Conservation (phyloP, 1,140 invertebrate genomes). For the Heliconius congener region DNA sequence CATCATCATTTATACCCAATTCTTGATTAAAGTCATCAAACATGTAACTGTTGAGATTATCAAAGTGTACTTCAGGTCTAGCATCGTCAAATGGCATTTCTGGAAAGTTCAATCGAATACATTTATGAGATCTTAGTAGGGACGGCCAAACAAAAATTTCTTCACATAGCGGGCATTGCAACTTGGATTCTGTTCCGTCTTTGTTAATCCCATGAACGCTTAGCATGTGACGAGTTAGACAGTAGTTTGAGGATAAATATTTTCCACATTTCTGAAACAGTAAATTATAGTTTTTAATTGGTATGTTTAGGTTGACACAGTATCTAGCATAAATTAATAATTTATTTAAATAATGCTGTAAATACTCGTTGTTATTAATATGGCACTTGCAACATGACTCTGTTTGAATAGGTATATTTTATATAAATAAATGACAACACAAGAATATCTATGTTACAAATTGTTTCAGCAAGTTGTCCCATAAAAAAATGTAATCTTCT, state of each 20-base stretch:
- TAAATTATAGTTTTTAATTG: background rate
- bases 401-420: no score
- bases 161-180: constrained; percentile 57
- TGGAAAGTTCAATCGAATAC: constrained; percentile 52
- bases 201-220: constrained; percentile 39
- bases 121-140: constrained; percentile 54
- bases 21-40: constrained; percentile 48
- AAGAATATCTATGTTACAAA: no score
- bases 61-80: constrained; percentile 57
- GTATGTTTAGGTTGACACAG: no score
- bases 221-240: constrained; percentile 56
- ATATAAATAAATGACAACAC: no score
- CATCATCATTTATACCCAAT: constrained; percentile 43
- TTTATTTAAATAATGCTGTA: no score
- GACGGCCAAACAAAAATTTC: constrained; percentile 64
- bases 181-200: constrained; percentile 21
- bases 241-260: constrained; percentile 57
- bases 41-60: constrained; percentile 42
- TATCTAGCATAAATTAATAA: no score
- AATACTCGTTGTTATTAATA: no score
- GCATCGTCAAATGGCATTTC: constrained; percentile 63
- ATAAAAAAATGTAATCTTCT: no score
- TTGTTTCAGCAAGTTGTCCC: no score
- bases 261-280: constrained; percentile 60
- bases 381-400: no score